phyloP scores from a whole-genome alignment of 2,113 vertebrate genomes.

The Gallinago media region DNA sequence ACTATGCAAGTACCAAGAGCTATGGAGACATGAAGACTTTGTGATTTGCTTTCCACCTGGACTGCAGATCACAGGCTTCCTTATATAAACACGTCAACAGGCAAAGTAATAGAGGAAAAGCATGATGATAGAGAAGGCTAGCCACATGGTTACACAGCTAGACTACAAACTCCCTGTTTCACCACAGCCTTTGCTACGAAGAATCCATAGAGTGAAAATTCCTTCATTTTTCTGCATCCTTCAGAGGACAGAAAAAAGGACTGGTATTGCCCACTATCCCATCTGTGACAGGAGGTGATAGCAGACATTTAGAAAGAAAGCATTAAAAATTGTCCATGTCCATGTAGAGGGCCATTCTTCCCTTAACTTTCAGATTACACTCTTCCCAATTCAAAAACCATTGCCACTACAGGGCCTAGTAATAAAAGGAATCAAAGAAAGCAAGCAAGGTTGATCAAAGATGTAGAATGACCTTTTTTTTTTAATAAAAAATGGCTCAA shows the following conservation, averaged over 20 bases:
- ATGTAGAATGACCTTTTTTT: neutral
- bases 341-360: neutral
- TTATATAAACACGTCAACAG: neutral
- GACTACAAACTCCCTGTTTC: neutral
- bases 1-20: neutral
- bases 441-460: neutral
- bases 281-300: rapidly evolving
- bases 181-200: neutral
- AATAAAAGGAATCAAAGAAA: conserved; percentile 1
- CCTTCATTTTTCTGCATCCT: neutral
- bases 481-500: neutral
- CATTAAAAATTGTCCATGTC: neutral
- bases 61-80: neutral
- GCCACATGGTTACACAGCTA: neutral
- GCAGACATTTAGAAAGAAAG: neutral
- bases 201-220: neutral
- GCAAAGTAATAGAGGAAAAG: neutral
- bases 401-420: neutral
- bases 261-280: neutral
- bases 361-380: neutral
- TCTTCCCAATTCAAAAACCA: neutral
- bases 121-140: neutral
- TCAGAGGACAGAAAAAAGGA: neutral
- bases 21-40: neutral
- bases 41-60: neutral